phyloP scores from a whole-genome alignment of 2,888 invertebrate genomes.

The Brachyopa scutellaris region DNA sequence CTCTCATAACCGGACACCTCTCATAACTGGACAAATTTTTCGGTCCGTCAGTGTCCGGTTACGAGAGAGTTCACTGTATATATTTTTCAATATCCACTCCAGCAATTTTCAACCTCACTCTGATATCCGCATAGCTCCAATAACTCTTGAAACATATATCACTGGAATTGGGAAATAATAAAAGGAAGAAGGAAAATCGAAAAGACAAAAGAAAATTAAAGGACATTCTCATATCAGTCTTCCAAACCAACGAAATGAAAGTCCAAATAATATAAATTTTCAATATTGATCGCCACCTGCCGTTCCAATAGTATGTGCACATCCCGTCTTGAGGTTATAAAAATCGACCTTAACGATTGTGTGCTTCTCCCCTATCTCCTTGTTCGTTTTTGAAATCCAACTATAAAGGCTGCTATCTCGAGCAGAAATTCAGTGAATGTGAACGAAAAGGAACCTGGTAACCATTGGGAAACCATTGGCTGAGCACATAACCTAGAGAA shows the following conservation, averaged over 20 bases:
- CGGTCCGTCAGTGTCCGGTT: too few species aligned
- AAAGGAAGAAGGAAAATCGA: not conserved
- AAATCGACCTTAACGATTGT: constrained; percentile 17
- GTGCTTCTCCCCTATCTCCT: not conserved
- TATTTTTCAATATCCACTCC: too few species aligned
- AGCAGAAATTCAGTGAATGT: not conserved
- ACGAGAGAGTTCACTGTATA: too few species aligned
- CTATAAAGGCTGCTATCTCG: not conserved
- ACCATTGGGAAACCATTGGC: not conserved
- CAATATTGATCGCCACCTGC: constrained; percentile 2
- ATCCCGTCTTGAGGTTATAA: not conserved
- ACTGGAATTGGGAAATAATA: not conserved
- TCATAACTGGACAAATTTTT: too few species aligned
- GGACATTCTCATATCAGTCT: constrained; percentile 6
- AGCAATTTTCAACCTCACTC: too few species aligned
- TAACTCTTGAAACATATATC: too few species aligned
- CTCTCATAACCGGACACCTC: too few species aligned
- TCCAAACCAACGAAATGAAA: constrained; percentile 1
- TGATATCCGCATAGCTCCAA: too few species aligned
- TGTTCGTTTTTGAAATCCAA: not conserved
- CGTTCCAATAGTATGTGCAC: not conserved
- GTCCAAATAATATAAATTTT: constrained; percentile 20
- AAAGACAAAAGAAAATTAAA: not conserved
- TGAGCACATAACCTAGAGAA: not conserved
- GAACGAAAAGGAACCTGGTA: not conserved